Evolutionary conservation across 2,888 invertebrate genomes (phyloP), one percentile per base, ranked within the genome.

Genomic region (Strigamia maritima): DNA sequence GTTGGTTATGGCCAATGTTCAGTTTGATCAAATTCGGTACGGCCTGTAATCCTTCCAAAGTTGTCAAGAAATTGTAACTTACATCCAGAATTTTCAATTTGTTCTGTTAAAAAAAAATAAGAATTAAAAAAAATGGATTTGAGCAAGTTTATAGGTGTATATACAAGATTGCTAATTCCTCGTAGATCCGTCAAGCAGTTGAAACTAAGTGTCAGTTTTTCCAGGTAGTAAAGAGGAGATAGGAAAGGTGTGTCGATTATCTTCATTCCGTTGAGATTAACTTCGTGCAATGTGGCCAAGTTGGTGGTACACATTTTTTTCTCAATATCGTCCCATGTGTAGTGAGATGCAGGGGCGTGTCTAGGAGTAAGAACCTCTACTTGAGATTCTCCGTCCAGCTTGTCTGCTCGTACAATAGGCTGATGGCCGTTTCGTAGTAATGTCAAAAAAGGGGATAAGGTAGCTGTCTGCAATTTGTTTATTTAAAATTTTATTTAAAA

Each of bases 121-220:
- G 0, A 2, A 76, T 40, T n/a, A 31, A 75, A 75, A n/a, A n/a
- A n/a, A n/a, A n/a, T n/a, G n/a, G n/a, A n/a, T n/a, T n/a, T n/a
- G n/a, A n/a, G n/a, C n/a, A n/a, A n/a, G n/a, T n/a, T n/a, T n/a
- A n/a, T n/a, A n/a, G n/a, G n/a, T n/a, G n/a, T n/a, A n/a, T n/a
- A n/a, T 75, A 79, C 79, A 26, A 79, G 74, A 35, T 75, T 28
- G 16, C 35, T 22, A 22, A 79, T 44, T 16, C 79, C 79, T 2
- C 24, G n/a, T 79, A 79, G n/a, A 40, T 75, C 74, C 22, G 79
- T 49, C 24, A 79, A 28, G 40, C 40, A 75, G n/a, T 79, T 79
- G 54, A 79, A 79, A 75, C 74, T 75, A 1, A 79, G 19, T 6
- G 22, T 38, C 12, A 79, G 26, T 75, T 79, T 79, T 16, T 38